Base-by-base conservation (phyloP, 2,113 vertebrate genomes). In the Speoplatyrhinus poulsoni region DNA sequence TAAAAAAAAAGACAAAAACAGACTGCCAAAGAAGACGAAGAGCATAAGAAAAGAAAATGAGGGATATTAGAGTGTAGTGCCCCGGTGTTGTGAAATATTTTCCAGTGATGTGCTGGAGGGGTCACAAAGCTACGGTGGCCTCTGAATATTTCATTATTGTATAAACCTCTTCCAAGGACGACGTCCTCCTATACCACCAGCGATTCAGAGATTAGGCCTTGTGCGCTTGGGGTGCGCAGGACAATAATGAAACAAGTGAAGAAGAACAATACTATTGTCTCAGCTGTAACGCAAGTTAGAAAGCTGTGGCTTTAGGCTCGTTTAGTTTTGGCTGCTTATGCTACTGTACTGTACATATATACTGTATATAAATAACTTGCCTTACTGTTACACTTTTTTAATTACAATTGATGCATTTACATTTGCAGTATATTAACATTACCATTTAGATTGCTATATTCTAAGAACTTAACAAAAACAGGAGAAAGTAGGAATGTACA, bases 121-220 rank as follows among this genome's bases (percentile, higher is more conserved):
- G 79, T 83, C 73, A 62, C 53, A 47, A 60, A 76, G 69, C 66
- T 33, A 56, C 26, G 46, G 41, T 2, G 47, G 53, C 61, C 50
- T 6, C 67, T 84, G 73, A 81, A 84, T 84, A 70, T 79, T 74
- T 81, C 65, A 81, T 84, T 36, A 47, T 47, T 17, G 60, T 58
- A 60, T 75, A 83, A 76, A 59, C 10, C 16, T 50, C 0, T 17
- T 26, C 70, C 83, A 83, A 83, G 81, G 78, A 81, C 78, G 52
- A 60, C 61, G 72, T 55, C 61, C 68, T 55, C 61, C 68, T 64
- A 73, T 71, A 82, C 6, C 63, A 41, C 0, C 36, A 41, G 36
- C 36, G 36, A 41, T 41, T 41, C 36, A 41, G 36, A 41, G 36
- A 41, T 41, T 41, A 41, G 36, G 36, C 36, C 36, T 41, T 41